phyloP scores from a whole-genome alignment of 2,888 invertebrate species.

The Lampropteryx suffumata region DNA sequence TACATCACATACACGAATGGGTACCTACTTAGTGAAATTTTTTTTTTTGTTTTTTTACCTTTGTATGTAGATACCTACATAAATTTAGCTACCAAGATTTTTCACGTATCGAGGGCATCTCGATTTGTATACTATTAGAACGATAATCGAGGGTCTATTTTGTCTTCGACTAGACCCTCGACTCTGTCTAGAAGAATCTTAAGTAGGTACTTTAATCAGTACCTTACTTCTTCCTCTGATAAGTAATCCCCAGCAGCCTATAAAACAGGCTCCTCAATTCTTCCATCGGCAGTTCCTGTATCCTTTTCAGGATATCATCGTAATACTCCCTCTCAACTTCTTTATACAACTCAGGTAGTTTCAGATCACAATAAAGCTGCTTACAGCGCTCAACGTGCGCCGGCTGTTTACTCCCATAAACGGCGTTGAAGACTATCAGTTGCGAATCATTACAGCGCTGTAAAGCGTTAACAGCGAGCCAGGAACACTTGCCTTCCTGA shows the following conservation, averaged over 20 bases:
- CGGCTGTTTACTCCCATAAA: constrained; percentile 87
- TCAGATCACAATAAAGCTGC: constrained; percentile 82
- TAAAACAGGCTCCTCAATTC: constrained; percentile 87
- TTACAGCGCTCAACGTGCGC: constrained; percentile 81
- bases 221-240: constrained; percentile 61
- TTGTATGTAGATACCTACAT: no score
- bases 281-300: constrained; percentile 32
- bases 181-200: no score
- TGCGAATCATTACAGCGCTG: constrained; percentile 87
- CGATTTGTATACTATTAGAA: no score
- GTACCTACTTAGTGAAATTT: no score
- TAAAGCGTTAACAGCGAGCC: constrained; percentile 93
- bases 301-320: constrained; percentile 81
- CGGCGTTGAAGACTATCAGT: constrained; percentile 82
- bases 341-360: constrained; percentile 86
- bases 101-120: no score
- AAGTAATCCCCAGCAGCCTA: constrained; percentile 88
- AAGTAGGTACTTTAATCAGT: no score
- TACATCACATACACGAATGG: no score
- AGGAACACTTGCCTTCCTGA: constrained; percentile 96
- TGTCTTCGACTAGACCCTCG: no score
- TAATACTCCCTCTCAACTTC: constrained; percentile 89
- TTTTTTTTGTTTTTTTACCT: no score
- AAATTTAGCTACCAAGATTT: no score
- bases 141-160: no score